Evolutionary conservation across 2,797 vertebrate species (phyloP), one percentile per base, ranked within the genome.

Genomic region (Onychomys arenicola): DNA sequence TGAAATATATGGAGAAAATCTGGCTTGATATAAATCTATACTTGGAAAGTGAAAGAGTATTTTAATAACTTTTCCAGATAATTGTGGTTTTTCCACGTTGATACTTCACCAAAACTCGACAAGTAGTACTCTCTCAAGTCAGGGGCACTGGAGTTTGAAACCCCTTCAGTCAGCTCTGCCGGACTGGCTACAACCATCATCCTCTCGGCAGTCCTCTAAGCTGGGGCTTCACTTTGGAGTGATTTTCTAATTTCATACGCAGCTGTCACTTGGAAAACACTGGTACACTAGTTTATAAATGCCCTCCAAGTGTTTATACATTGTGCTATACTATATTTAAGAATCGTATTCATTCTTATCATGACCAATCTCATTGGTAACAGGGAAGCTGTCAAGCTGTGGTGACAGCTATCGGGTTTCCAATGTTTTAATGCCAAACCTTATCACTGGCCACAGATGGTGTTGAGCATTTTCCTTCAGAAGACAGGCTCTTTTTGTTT

Each of bases 1-100:
- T 96, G 88, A 95, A 97, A 77, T 92, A 43, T 67, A 71, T 80
- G 73, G 93, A 96, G 87, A 94, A 90, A 96, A 90, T 85, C 73
- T 90, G 69, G 65, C 52, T 77, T 97, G 90, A 76, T 65, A n/a
- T 52, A 92, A 77, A 92, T 88, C 67, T 8, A 11, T 90, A 81
- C 34, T 93, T 94, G 69, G 82, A 90, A 95, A 97, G 91, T 78
- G 32, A 46, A 91, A 92, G 92, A 63, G 0, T 46, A 85, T 86
- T 95, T 90, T 90, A 94, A 76, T 92, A 92, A 63, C 46, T 40
- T 90, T 96, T 94, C 87, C 27, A 71, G 82, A 90, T 65, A 27
- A 84, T 71, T 94, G 19, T 21, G 37, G 40, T 43, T 34, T 89
- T 92, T 78, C 90, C 43, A 91, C 85, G 93, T 93, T 82, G 81